Base-by-base conservation (phyloP, 2,888 invertebrate genomes). In the Plebejus anna region DNA sequence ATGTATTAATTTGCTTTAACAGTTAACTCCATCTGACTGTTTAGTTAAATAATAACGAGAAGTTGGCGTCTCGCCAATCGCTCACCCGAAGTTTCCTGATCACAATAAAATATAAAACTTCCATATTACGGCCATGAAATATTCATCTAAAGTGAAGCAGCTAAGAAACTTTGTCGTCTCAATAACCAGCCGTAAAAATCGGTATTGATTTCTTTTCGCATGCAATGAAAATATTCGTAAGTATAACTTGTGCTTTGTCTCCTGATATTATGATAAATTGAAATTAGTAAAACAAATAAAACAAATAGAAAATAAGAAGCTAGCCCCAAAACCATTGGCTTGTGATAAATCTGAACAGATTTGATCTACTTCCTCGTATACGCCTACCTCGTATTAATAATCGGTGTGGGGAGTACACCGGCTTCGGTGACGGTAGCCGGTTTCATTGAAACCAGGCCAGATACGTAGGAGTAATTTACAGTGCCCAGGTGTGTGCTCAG, bases 41-140 rank as follows among this genome's bases (percentile, higher is more conserved):
- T 71, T 42, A 71, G 72, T 72, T 28, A 72, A 72, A 72, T 72
- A 72, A 72, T 72, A 71, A 42, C 42, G 51, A 47, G 22, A 72
- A 72, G 51, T 28, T 72, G 42, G 42, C 72, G 28, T 16, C 13
- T 22, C 6, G 72, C 47, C 47, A 72, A 22, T 72, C 4, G 47
- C 28, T 28, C 13, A 13, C 51, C 47, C 42, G 3, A 2, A n/a
- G 9, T 71, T 71, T 42, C n/a, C 71, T 71, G 71, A 71, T 71
- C 38, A 71, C 42, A 42, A 71, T 42, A 42, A n/a, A 71, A 71
- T 42, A 71, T 71, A 42, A 70, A 70, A 38, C 70, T n/a, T 38
- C 38, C n/a, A 38, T 70, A 36, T 32, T 36, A 38, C 16, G 4
- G 7, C 36, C 32, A 70, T 70, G 38, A 70, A 70, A 70, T 70